phyloP scores from a whole-genome alignment of 2,797 vertebrate species.

The Manis pentadactyla region DNA sequence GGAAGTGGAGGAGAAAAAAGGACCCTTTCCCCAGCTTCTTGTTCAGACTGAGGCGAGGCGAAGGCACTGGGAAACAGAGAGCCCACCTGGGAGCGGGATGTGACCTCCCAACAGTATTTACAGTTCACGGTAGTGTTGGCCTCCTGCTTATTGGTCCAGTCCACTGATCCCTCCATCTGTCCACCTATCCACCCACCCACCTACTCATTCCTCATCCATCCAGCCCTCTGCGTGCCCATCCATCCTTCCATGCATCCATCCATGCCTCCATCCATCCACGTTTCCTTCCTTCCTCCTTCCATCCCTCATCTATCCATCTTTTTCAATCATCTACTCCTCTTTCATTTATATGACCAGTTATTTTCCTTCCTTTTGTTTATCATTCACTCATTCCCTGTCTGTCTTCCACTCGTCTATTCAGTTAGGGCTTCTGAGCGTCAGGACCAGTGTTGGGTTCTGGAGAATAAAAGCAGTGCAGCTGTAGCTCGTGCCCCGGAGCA shows the following conservation, averaged over 20 bases:
- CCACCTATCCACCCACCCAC: background rate
- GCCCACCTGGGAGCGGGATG: background rate
- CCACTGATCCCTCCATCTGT: background rate
- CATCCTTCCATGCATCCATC: background rate
- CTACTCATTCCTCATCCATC: background rate
- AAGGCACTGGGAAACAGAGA: background rate
- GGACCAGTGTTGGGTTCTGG: background rate
- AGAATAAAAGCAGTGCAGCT: background rate
- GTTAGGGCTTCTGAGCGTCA: conserved; percentile 11
- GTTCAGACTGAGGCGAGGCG: background rate
- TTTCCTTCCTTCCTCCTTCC: no score
- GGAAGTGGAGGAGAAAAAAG: background rate
- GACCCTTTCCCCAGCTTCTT: background rate
- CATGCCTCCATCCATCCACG: background rate
- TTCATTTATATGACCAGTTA: background rate
- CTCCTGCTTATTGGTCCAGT: background rate
- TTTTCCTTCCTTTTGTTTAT: background rate
- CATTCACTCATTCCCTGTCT: background rate
- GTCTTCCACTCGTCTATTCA: background rate
- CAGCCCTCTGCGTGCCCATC: no score
- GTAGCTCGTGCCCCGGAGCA: background rate
- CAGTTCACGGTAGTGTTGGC: background rate
- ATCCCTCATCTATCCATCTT: background rate
- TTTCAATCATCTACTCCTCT: background rate
- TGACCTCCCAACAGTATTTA: background rate